phyloP scores from a whole-genome alignment of 64 coral and sea anemone genomes.

The Anthopleura sola region DNA sequence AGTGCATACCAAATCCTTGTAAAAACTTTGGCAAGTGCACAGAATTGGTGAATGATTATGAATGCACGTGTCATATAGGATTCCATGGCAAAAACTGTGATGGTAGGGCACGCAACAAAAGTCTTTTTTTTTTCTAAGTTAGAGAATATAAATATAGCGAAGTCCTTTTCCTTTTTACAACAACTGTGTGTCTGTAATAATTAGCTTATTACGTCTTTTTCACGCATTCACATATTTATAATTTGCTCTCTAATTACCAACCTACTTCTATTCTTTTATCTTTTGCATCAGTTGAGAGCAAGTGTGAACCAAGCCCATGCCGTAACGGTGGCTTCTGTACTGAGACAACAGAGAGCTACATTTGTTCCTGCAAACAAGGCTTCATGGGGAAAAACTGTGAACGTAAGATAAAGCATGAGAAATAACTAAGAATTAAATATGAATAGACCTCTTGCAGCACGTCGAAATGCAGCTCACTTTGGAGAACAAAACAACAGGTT shows the following conservation, averaged over 20 bases:
- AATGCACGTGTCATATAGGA: conserved; percentile 81
- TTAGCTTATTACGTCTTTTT: too few species aligned
- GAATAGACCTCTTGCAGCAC: too few species aligned
- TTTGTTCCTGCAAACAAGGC: conserved; percentile 63
- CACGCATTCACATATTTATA: too few species aligned
- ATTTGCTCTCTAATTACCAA: too few species aligned
- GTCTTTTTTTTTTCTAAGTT: background rate
- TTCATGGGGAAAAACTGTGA: conserved; percentile 91
- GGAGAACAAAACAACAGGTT: too few species aligned
- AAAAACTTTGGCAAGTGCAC: conserved; percentile 84
- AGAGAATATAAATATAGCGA: too few species aligned
- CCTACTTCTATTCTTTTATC: background rate
- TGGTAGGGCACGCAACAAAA: conserved; percentile 20
- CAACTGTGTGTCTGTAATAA: too few species aligned
- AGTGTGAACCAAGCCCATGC: conserved; percentile 78
- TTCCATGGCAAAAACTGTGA: conserved; percentile 81
- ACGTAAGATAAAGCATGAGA: conserved; percentile 32
- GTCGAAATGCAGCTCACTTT: too few species aligned
- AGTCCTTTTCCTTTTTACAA: too few species aligned
- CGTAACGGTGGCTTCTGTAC: conserved; percentile 74
- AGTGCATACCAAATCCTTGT: conserved; percentile 76
- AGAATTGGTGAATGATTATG: conserved; percentile 54
- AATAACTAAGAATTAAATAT: background rate
- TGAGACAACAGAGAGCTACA: conserved; percentile 60
- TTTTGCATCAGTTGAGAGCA: conserved; percentile 64